A percentile compares a stretch with the other conserved stretches of the same genome.
phyloP scores from a whole-genome alignment of 2,113 vertebrate species.

The Anthoscopus minutus region DNA sequence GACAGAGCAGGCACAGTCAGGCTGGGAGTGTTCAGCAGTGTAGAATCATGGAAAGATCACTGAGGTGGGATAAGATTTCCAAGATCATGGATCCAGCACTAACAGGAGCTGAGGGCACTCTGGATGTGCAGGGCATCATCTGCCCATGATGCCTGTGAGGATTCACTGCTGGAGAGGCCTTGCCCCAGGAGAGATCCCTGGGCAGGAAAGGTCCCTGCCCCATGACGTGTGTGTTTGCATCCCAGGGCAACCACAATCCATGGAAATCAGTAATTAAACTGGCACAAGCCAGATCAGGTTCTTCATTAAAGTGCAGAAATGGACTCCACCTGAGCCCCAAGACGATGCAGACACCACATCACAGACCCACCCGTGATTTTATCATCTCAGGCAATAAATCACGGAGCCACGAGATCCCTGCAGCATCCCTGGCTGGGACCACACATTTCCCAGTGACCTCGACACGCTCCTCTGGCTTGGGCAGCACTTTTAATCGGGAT shows the following conservation, averaged over 20 bases:
- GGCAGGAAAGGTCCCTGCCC: background rate
- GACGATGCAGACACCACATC: rapidly evolving
- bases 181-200: rapidly evolving
- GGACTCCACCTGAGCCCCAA: background rate
- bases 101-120: rapidly evolving
- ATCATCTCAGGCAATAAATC: background rate
- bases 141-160: rapidly evolving
- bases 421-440: background rate
- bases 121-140: background rate
- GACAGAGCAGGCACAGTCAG: rapidly evolving
- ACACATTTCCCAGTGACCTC: rapidly evolving
- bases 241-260: rapidly evolving
- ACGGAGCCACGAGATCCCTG: rapidly evolving
- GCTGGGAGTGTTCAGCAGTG: rapidly evolving
- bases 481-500: background rate
- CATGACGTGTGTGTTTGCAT: rapidly evolving
- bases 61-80: background rate
- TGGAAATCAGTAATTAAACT: background rate
- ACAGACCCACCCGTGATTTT: background rate
- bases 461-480: background rate
- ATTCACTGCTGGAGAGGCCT: background rate
- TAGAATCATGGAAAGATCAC: rapidly evolving
- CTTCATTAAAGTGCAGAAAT: background rate
- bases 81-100: background rate
- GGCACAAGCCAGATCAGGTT: background rate